Evolutionary conservation across 2,113 vertebrate species (phyloP).

Genomic region (Sterrhoptilus dennistouni): DNA sequence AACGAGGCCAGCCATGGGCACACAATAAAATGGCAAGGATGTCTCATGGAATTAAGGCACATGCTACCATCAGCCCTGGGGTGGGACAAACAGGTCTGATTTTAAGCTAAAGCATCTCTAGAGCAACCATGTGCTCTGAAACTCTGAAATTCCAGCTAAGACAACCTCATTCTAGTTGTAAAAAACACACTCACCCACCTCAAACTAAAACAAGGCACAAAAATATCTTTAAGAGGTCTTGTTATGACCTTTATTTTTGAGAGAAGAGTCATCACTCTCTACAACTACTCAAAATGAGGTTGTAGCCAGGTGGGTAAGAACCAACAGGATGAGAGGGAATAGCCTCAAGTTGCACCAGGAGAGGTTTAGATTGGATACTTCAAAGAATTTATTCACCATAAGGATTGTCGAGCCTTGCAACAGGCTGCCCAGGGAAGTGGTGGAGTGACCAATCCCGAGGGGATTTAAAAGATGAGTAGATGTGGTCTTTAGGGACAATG

Average conservation of each 20-base stretch:
- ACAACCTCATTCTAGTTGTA: not conserved
- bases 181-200: not conserved
- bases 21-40: fast-evolving
- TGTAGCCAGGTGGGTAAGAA: not conserved
- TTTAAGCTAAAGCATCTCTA: not conserved
- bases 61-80: fast-evolving
- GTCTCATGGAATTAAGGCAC: fast-evolving
- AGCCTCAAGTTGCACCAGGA: not conserved
- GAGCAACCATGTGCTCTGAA: fast-evolving
- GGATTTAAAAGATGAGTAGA: not conserved
- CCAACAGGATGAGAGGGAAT: not conserved
- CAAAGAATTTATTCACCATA: not conserved
- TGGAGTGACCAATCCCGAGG: not conserved
- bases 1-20: fast-evolving
- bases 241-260: not conserved
- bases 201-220: not conserved
- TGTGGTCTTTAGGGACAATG: not conserved
- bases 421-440: not conserved
- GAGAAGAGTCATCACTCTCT: not conserved
- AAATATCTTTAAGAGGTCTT: not conserved
- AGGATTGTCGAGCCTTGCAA: not conserved
- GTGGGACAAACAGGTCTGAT: not conserved
- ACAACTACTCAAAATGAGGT: not conserved
- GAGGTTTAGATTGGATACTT: not conserved
- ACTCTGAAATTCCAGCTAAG: not conserved